These are phyloP conservation scores for Drosophila cardini DNA, from an alignment of 1,140 invertebrate genomes.

Conservation along the genomic window DNA sequence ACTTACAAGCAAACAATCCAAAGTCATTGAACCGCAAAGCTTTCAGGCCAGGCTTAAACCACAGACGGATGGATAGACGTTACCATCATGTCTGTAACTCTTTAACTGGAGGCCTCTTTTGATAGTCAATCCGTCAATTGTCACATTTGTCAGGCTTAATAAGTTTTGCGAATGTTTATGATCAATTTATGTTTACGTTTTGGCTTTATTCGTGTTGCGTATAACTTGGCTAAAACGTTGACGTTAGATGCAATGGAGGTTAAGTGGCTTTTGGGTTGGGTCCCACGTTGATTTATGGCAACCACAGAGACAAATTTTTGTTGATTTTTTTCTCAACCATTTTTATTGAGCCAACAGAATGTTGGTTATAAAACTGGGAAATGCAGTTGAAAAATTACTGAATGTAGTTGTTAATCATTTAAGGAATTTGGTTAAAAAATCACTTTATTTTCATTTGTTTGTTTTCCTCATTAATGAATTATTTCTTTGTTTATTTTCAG, in stretches of 20 bases:
- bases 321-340: neutral
- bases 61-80: neutral
- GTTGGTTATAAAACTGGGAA: neutral
- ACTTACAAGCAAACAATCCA: constrained; percentile 21
- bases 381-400: neutral
- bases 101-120: constrained; percentile 1
- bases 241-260: constrained; percentile 33
- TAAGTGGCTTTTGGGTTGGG: constrained; percentile 48
- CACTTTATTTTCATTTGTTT: neutral
- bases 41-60: constrained; percentile 6
- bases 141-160: constrained; percentile 50
- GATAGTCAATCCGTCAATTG: constrained; percentile 47
- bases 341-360: constrained; percentile 2
- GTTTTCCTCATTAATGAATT: neutral
- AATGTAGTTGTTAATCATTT: neutral
- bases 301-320: constrained; percentile 2
- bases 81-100: neutral
- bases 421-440: no score
- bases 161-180: constrained; percentile 39
- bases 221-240: constrained; percentile 6
- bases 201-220: constrained; percentile 31
- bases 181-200: constrained; percentile 45
- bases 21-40: constrained; percentile 34
- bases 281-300: constrained; percentile 27
- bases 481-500: constrained; percentile 24